phyloP scores from a whole-genome alignment of 2,113 vertebrate species.

The Lonchura striata region DNA sequence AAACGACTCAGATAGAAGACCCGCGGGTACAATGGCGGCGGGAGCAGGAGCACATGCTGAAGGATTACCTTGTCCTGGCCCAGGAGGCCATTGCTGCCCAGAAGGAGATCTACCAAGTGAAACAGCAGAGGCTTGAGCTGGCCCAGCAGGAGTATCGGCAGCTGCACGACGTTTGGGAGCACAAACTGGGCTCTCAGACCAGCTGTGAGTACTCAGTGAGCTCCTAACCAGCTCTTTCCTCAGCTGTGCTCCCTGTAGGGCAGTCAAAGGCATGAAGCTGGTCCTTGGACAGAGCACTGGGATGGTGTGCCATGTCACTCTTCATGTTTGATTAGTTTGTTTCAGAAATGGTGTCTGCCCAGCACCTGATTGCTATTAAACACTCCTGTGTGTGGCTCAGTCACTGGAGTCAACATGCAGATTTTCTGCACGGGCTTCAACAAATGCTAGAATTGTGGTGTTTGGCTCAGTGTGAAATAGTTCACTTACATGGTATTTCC shows the following conservation, averaged over 20 bases:
- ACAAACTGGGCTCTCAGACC: slow-evolving; percentile 91
- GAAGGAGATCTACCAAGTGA: slow-evolving; percentile 96
- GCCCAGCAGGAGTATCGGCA: slow-evolving; percentile 94
- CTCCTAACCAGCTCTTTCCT: neutral
- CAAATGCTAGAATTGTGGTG: neutral
- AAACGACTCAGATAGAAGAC: slow-evolving; percentile 97
- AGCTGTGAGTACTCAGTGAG: slow-evolving; percentile 84
- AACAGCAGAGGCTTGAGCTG: slow-evolving; percentile 91
- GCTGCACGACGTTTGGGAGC: slow-evolving; percentile 91
- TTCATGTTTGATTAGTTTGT: rapidly evolving
- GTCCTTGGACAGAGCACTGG: neutral
- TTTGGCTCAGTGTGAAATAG: neutral
- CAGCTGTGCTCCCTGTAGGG: neutral
- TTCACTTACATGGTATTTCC: neutral
- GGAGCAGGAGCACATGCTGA: slow-evolving; percentile 96
- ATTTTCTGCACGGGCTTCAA: neutral
- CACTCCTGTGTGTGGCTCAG: neutral
- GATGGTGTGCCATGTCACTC: rapidly evolving
- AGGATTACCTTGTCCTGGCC: slow-evolving; percentile 93
- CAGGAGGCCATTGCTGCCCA: slow-evolving; percentile 91
- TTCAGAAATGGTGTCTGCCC: neutral
- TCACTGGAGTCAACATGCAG: neutral
- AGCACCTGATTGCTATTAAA: neutral
- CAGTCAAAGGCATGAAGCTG: neutral
- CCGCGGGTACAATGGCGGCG: slow-evolving; percentile 93